phyloP scores from a whole-genome alignment of 2,888 invertebrate species.

The Trimorus sp. region DNA sequence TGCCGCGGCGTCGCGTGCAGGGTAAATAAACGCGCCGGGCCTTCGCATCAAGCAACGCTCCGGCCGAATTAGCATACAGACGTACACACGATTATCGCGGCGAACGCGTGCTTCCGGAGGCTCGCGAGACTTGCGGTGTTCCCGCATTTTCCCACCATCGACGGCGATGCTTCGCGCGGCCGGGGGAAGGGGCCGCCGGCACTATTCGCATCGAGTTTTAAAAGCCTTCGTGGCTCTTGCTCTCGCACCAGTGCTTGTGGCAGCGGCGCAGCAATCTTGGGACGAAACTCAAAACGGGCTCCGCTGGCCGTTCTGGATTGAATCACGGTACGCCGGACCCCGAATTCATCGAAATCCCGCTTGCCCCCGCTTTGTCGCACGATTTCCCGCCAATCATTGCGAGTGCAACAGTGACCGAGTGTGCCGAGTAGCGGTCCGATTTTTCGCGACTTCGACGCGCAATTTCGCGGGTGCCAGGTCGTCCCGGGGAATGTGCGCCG shows the following conservation, averaged over 20 bases:
- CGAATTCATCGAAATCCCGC: background rate
- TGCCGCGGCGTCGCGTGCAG: conserved; percentile 12
- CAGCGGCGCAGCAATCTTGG: conserved; percentile 58
- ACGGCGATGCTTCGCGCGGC: conserved; percentile 27
- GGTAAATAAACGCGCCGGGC: conserved; percentile 52
- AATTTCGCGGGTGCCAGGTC: too few species aligned
- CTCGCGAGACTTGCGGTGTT: conserved; percentile 56
- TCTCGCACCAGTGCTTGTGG: conserved; percentile 59
- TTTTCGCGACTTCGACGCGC: too few species aligned
- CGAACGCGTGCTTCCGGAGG: conserved; percentile 56
- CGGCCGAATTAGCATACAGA: conserved; percentile 55
- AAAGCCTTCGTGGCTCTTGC: conserved; percentile 63
- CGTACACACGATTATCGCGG: conserved; percentile 44
- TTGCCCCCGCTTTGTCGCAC: conserved; percentile 18
- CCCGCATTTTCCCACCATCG: conserved; percentile 64
- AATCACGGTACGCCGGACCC: conserved; percentile 44
- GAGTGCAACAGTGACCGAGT: background rate
- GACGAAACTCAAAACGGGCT: conserved; percentile 43
- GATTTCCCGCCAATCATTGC: background rate
- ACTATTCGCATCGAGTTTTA: conserved; percentile 60
- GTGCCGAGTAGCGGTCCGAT: conserved; percentile 1
- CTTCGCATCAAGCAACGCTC: conserved; percentile 58
- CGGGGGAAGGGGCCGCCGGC: conserved; percentile 47
- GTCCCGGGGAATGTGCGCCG: conserved; percentile 43
- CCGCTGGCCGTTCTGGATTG: too few species aligned